Evolutionary conservation across 2,113 vertebrate genomes (phyloP), one percentile per base, ranked within the genome.

Genomic region (Heterotilapia buettikoferi): DNA sequence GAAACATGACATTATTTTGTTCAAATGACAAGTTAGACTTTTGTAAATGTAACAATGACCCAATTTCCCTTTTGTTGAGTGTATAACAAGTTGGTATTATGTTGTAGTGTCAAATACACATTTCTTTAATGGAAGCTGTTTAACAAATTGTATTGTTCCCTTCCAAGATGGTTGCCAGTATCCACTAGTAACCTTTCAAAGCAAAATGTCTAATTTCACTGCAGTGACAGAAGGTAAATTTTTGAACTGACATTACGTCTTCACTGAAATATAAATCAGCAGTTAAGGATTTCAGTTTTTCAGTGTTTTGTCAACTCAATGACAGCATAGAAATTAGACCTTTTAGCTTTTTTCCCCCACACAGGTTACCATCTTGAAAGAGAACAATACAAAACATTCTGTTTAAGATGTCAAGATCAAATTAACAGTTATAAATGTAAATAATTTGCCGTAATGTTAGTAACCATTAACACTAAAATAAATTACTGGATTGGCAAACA

Each of bases 281-380:
- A 24, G 11, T 56, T 24, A 56, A 56, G 0, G 6, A 56, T 26
- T 14, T 56, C 54, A 14, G 21, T 26, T 56, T 56, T 7, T 26
- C 12, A 26, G 6, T 56, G 54, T 56, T 56, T 56, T 26, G 54
- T 56, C 4, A 56, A 56, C 21, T 56, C 54, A 7, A 7, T 56
- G 11, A 56, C 21, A 14, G 54, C 21, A 26, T 0, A 56, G 54
- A 3, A 26, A 56, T 56, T 0, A 56, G 54, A 56, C 21, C 12
- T 7, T 5, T 13, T 43, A 11, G 10, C 5, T 43, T 5, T 54
- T 52, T 26, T 7, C 0, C 2, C 53, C 21, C 11, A 56, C 21
- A 56, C 12, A 13, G 11, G 54, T 1, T 13, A 26, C 21, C 53
- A 24, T 7, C 53, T 24, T 56, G 2, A 56, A 56, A 4, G 11